Conservation (phyloP, 2,113 vertebrate genomes). For the Ictidomys tridecemlineatus region DNA sequence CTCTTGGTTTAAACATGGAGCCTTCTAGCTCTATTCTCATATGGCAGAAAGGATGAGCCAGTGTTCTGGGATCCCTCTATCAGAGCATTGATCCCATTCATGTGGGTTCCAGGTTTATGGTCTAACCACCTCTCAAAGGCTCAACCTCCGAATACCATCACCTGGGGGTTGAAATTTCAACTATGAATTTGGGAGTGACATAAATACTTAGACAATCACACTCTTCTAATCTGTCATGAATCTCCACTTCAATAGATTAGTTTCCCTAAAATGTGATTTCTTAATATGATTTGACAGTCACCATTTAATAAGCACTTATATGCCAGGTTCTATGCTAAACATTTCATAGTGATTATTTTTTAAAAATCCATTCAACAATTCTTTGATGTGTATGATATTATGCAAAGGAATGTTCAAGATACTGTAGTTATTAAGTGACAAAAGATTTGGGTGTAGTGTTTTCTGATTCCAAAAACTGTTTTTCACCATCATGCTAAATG, state of each 20-base stretch:
- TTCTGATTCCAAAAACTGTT: slow-evolving; percentile 20
- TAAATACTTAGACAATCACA: background rate
- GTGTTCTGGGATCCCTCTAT: background rate
- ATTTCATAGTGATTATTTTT: slow-evolving; percentile 32
- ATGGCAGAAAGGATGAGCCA: background rate
- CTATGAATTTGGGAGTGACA: background rate
- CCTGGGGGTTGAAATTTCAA: background rate
- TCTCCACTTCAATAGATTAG: background rate
- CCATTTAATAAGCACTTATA: background rate
- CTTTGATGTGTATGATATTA: background rate
- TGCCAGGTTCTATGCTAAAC: background rate
- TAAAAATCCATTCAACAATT: background rate
- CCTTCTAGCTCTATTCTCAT: background rate
- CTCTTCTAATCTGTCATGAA: background rate
- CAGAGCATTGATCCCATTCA: background rate
- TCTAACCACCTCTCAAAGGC: background rate
- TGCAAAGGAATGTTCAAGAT: background rate
- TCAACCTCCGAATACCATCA: background rate
- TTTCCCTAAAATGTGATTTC: background rate
- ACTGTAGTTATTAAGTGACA: background rate
- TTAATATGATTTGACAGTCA: background rate
- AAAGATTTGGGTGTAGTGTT: background rate
- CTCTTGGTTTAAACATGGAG: background rate
- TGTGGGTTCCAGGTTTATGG: background rate
- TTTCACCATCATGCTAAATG: background rate